Evolutionary conservation across 1,140 invertebrate genomes (phyloP).

Genomic region (Zophobas atratus): DNA sequence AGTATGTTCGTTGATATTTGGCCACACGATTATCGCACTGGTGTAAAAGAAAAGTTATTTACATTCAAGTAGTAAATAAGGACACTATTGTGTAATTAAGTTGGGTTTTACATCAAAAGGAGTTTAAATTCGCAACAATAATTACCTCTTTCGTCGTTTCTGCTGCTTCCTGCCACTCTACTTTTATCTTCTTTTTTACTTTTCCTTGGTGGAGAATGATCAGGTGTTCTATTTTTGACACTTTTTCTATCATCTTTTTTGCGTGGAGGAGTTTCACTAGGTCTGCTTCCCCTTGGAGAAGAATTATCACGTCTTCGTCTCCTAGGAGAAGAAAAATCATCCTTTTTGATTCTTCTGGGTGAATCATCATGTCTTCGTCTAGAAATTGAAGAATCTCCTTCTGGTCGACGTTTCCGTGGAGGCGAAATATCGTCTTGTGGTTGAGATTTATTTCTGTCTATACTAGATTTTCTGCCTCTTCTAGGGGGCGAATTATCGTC

Average conservation of each 20-base stretch:
- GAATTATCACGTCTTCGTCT: too few species aligned
- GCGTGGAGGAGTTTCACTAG: too few species aligned
- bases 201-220: slow-evolving; percentile 52
- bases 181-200: slow-evolving; percentile 33
- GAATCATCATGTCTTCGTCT: slow-evolving; percentile 40
- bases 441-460: neutral
- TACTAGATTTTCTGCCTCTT: slow-evolving; percentile 46
- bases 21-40: too few species aligned
- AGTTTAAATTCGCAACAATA: too few species aligned
- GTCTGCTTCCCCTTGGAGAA: too few species aligned
- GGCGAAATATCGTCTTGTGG: slow-evolving; percentile 2
- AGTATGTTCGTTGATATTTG: too few species aligned
- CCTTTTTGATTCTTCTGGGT: slow-evolving; percentile 37
- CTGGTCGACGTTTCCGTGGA: neutral
- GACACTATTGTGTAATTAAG: too few species aligned
- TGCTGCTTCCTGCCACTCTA: slow-evolving; percentile 14
- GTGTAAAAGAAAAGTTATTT: too few species aligned
- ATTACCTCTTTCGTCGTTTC: neutral
- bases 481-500: slow-evolving; percentile 53
- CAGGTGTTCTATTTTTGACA: neutral
- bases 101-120: too few species aligned
- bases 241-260: neutral
- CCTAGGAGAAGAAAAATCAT: neutral
- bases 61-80: too few species aligned
- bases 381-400: neutral